Percentiles rank a stretch among this genome's conserved stretches.
Conservation (phyloP, 1,140 invertebrate species). For the Watersipora subatra region DNA sequence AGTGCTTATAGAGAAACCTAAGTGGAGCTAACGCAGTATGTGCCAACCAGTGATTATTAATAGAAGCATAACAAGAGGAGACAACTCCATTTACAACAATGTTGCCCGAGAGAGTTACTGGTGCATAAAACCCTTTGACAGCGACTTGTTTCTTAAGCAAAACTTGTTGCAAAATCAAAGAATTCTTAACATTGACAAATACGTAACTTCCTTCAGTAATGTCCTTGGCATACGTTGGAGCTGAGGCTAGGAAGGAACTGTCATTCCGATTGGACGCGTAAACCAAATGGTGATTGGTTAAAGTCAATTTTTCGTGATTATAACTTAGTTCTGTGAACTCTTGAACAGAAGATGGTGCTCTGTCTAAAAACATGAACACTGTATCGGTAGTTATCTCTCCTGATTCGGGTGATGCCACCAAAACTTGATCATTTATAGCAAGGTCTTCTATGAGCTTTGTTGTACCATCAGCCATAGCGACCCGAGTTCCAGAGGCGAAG, state of each 20-base stretch:
- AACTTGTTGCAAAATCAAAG: background rate
- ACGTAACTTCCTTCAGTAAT: background rate
- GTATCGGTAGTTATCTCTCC: background rate
- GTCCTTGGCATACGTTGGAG: background rate
- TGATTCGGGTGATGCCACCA: background rate
- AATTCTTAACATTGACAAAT: background rate
- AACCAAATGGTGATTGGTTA: background rate
- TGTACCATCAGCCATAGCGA: background rate
- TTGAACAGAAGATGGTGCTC: background rate
- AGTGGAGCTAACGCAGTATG: slow-evolving; percentile 70
- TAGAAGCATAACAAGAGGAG: slow-evolving; percentile 83
- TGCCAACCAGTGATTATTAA: slow-evolving; percentile 68
- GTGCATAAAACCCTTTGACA: slow-evolving; percentile 66
- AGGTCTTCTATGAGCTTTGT: background rate
- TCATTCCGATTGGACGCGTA: background rate
- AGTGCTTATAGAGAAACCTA: slow-evolving; percentile 42
- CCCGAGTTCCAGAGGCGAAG: background rate
- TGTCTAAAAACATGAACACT: background rate
- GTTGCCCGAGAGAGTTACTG: slow-evolving; percentile 71
- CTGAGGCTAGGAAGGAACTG: background rate
- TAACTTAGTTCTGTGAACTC: background rate
- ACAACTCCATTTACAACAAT: slow-evolving; percentile 77
- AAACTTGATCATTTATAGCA: background rate
- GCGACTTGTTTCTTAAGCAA: background rate
- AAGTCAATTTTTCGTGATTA: background rate